Conservation (phyloP, 35 echinoderm and acorn worm species). For the Apostichopus japonicus region DNA sequence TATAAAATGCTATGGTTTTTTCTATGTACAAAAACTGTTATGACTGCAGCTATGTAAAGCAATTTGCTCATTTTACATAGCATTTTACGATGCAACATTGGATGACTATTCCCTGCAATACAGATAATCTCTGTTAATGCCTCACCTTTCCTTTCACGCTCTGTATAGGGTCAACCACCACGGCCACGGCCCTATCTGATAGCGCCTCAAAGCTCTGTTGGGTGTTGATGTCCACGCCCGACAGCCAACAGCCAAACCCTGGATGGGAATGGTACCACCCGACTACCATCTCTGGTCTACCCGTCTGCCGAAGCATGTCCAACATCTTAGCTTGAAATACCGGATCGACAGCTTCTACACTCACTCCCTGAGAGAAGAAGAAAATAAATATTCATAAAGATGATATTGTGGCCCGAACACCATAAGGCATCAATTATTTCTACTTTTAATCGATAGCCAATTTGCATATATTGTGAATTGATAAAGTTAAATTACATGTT, state of each 20-base stretch:
- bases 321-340: constrained; percentile 99
- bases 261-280: constrained; percentile 99
- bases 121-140: too few relatives aligned
- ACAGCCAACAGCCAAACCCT: constrained; percentile 96
- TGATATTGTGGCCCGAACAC: too few relatives aligned
- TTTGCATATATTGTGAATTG: too few relatives aligned
- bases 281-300: constrained; percentile 96
- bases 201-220: constrained; percentile 99
- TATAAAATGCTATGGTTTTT: too few relatives aligned
- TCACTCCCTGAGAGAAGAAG: constrained; percentile 79
- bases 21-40: too few relatives aligned
- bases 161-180: constrained; percentile 96
- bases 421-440: too few relatives aligned
- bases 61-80: too few relatives aligned
- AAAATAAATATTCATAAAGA: not conserved
- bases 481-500: too few relatives aligned
- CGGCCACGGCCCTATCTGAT: constrained; percentile 96
- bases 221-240: constrained; percentile 98
- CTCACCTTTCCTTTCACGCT: constrained; percentile 96
- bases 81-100: too few relatives aligned
- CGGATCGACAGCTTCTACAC: constrained; percentile 97
- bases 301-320: constrained; percentile 95
- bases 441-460: too few relatives aligned
- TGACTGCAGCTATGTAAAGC: too few relatives aligned
- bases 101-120: too few relatives aligned